Base-by-base conservation (phyloP, 1,140 invertebrate species). In the Berghia stephanieae region DNA sequence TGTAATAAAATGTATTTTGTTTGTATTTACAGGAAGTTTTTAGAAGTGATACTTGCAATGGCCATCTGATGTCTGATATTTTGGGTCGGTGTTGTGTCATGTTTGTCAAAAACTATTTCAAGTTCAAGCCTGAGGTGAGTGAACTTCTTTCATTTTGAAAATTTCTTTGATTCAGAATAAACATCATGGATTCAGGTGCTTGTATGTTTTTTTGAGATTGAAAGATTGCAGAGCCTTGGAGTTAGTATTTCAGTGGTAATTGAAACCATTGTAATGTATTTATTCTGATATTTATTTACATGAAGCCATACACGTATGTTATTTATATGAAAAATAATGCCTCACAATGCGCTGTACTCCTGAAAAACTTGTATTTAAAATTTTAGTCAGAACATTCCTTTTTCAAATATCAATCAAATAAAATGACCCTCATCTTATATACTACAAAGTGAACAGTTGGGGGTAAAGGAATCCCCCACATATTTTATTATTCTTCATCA, bases 31-130 rank as follows among this genome's bases (percentile, higher is more conserved):
- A 98, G 88, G 97, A 99, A 89, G 94, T 99, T 18, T 99, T 99
- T 86, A 96, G 98, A 89, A 98, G 95, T 78, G 96, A 98, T 81
- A 92, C 94, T 78, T 93, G 95, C 83, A 92, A 95, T 80, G 94
- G 94, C 4, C 92, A 96, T 24, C 94, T 95, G 0, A 90, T 99
- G 80, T 94, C 94, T 78, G 94, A 97, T 86, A 93, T 99, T 31
- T 91, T 94, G n/a, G 96, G 96, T 3, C 93, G 94, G 80, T 99
- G 97, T 88, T 96, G 94, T 87, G 96, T 99, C 21, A 93, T 99
- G 92, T 95, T 94, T 86, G 95, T 98, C 1, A 96, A 96, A 72
- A 97, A 99, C 86, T 99, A 98, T 89, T 96, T 98, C 85, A 95
- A 96, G 83, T 93, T 93, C 85, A 93, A 92, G 80, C 96, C 97